Percentiles rank a stretch among this genome's conserved stretches.
phyloP scores from a whole-genome alignment of 2,888 invertebrate species.

The Caenorhabditis sp. region DNA sequence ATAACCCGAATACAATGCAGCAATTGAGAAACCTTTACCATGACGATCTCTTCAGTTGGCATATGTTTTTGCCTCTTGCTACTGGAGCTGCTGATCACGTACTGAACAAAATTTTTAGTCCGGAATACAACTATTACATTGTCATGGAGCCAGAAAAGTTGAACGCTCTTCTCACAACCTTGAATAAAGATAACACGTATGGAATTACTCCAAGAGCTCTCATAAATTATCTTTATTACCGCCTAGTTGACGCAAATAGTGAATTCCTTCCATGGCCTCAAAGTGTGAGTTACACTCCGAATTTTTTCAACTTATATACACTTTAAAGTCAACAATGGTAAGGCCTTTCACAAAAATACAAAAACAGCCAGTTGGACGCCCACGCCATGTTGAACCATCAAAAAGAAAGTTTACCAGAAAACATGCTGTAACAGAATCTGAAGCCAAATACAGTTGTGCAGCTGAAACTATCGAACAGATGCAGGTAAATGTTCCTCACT shows the following conservation, averaged over 20 bases:
- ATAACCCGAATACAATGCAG: constrained; percentile 71
- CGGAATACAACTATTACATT: constrained; percentile 56
- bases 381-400: constrained; percentile 32
- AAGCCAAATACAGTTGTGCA: constrained; percentile 64
- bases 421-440: constrained; percentile 35
- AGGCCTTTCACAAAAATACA: constrained; percentile 37
- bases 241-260: constrained; percentile 64
- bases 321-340: constrained; percentile 1
- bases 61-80: constrained; percentile 63
- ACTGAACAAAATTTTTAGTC: constrained; percentile 31
- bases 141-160: constrained; percentile 67
- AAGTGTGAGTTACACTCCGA: constrained; percentile 16
- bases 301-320: neutral
- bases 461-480: constrained; percentile 68
- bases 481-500: constrained; percentile 10
- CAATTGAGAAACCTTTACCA: constrained; percentile 41
- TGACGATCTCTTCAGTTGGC: constrained; percentile 60
- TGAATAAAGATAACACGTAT: constrained; percentile 32
- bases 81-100: constrained; percentile 52
- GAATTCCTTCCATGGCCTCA: constrained; percentile 65
- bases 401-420: constrained; percentile 40
- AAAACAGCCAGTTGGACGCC: constrained; percentile 49
- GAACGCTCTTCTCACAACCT: constrained; percentile 23
- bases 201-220: constrained; percentile 65
- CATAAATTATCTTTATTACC: constrained; percentile 73